A percentile compares a stretch with the other conserved stretches of the same genome.
phyloP scores from a whole-genome alignment of 1,140 invertebrate species.

The Eumeta japonica region DNA sequence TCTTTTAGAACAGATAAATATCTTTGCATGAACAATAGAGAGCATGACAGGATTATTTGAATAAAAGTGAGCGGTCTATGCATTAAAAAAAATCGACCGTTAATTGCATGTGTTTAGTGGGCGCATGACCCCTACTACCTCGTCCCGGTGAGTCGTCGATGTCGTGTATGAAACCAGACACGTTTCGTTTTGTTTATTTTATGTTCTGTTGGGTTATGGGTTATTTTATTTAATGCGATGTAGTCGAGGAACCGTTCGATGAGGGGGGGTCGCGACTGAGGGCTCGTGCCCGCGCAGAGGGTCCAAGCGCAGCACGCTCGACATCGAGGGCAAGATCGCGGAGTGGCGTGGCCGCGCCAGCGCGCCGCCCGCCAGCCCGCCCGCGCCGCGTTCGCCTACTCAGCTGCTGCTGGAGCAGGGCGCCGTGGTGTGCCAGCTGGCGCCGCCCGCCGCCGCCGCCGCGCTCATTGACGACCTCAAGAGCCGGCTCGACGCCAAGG shows the following conservation, averaged over 20 bases:
- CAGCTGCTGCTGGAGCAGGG: slow-evolving; percentile 29
- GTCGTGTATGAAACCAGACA: too few species aligned
- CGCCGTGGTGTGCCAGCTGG: slow-evolving; percentile 29
- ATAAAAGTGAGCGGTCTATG: too few species aligned
- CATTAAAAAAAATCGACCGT: too few species aligned
- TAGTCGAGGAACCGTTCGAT: neutral
- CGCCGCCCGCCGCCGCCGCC: slow-evolving; percentile 24
- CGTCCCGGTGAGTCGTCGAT: too few species aligned
- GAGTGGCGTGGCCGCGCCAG: slow-evolving; percentile 33
- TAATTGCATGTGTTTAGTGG: too few species aligned
- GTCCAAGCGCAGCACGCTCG: slow-evolving; percentile 47
- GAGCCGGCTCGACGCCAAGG: slow-evolving; percentile 40
- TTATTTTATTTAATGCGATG: slow-evolving; percentile 5
- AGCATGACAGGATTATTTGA: too few species aligned
- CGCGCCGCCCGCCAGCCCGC: slow-evolving; percentile 7
- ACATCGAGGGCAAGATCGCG: slow-evolving; percentile 51
- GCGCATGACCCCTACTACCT: too few species aligned
- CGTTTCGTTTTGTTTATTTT: slow-evolving; percentile 12
- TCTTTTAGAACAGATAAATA: too few species aligned
- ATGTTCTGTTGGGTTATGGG: too few species aligned
- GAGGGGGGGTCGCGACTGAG: too few species aligned
- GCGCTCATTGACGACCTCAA: slow-evolving; percentile 45
- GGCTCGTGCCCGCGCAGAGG: slow-evolving; percentile 24
- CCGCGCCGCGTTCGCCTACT: slow-evolving; percentile 16
- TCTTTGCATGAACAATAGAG: too few species aligned